Percentiles rank a stretch among this genome's conserved stretches.
phyloP scores from a whole-genome alignment of 2,113 vertebrate genomes.

The Phocoena sinus region DNA sequence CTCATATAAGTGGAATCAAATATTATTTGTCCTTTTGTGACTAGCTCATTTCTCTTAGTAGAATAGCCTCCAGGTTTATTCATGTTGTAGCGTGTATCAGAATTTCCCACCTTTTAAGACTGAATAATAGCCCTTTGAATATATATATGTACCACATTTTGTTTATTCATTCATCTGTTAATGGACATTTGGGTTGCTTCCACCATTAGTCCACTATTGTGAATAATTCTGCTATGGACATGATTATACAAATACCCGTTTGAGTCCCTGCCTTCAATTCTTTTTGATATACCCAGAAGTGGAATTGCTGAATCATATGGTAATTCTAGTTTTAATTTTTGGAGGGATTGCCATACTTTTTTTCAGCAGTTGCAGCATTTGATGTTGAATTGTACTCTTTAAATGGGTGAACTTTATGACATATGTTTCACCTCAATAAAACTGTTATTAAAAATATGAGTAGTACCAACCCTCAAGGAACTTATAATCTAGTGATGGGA shows the following conservation, averaged over 20 bases:
- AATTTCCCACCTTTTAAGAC: background rate
- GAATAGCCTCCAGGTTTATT: background rate
- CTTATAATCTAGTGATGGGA: background rate
- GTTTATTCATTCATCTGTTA: background rate
- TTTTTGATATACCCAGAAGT: background rate
- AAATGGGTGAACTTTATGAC: background rate
- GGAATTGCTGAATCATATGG: background rate
- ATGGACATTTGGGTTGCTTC: background rate
- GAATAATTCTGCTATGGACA: background rate
- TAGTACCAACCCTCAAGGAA: background rate
- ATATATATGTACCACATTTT: background rate
- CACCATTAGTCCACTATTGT: background rate
- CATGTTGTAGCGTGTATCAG: background rate
- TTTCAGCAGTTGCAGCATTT: background rate
- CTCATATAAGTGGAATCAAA: background rate
- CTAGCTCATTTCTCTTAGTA: background rate
- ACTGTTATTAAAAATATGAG: background rate
- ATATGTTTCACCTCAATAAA: background rate
- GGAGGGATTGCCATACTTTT: background rate
- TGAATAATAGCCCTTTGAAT: background rate
- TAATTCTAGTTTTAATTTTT: background rate
- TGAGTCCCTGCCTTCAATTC: background rate
- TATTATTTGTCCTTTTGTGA: background rate
- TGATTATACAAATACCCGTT: background rate
- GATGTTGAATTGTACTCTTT: background rate